phyloP scores from a whole-genome alignment of 2,888 invertebrate genomes.

The Sialis fuliginosa region DNA sequence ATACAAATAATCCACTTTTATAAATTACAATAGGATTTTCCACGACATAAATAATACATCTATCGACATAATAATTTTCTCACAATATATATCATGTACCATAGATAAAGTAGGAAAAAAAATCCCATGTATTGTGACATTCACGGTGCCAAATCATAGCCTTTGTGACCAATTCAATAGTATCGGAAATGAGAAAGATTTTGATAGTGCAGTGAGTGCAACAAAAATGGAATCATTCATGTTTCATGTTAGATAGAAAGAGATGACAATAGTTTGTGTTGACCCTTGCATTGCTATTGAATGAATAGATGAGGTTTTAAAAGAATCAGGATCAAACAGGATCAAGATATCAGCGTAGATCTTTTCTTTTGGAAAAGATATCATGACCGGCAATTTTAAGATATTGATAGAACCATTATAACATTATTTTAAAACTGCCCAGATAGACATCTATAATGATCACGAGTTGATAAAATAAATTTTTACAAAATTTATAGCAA shows the following conservation, averaged over 20 bases:
- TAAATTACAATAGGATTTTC: no score
- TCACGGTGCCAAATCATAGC: conserved; percentile 4
- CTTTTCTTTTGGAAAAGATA: background rate
- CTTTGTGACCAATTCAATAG: conserved; percentile 7
- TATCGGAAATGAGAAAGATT: conserved; percentile 9
- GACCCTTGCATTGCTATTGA: background rate
- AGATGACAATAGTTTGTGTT: background rate
- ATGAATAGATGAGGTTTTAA: conserved; percentile 2
- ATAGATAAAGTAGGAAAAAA: conserved; percentile 1
- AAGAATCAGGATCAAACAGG: conserved; percentile 7
- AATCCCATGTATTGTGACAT: conserved; percentile 2
- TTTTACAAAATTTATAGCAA: no score
- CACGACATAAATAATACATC: no score
- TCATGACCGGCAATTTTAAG: no score
- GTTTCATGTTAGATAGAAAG: background rate
- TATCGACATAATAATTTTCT: no score
- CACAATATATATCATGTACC: no score
- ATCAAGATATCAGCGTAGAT: conserved; percentile 6
- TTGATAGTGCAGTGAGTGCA: conserved; percentile 1
- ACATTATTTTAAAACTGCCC: no score
- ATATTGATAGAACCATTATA: no score
- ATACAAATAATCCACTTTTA: no score
- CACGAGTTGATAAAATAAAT: no score
- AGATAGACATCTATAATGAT: no score
- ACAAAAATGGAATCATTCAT: background rate